Evolutionary conservation across 35 echinoderm and acorn worm genomes (phyloP).

Genomic region (Heliocidaris erythrogramma): DNA sequence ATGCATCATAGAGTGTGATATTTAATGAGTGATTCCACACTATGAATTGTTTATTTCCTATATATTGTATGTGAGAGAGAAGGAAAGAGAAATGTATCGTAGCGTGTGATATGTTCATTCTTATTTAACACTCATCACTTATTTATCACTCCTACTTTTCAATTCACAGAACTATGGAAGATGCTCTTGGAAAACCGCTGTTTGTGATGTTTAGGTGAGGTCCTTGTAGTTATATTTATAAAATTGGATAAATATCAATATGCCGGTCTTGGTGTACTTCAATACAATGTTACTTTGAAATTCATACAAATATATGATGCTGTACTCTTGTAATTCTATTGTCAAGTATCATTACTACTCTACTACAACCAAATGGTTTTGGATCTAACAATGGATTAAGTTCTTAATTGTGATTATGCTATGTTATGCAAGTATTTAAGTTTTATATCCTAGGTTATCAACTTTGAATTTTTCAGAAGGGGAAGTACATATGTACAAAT

Average conservation of each 20-base stretch:
- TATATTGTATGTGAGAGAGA: no score
- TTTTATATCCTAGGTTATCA: no score
- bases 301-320: not conserved
- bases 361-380: not conserved
- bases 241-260: not conserved
- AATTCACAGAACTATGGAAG: slow-evolving; percentile 80
- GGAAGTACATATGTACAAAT: no score
- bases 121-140: not conserved
- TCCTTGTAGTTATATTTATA: not conserved
- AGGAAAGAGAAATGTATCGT: not conserved
- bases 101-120: no score
- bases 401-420: not conserved
- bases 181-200: slow-evolving; percentile 91
- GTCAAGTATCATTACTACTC: not conserved
- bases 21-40: no score
- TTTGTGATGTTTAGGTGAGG: slow-evolving; percentile 96
- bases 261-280: not conserved
- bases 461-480: no score
- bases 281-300: not conserved
- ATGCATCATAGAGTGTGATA: no score
- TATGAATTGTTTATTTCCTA: no score
- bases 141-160: not conserved
- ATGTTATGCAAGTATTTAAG: not conserved
- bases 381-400: not conserved
- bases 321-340: not conserved